Base-by-base conservation (phyloP, 2,888 invertebrate species). In the Synergus laeviventris region DNA sequence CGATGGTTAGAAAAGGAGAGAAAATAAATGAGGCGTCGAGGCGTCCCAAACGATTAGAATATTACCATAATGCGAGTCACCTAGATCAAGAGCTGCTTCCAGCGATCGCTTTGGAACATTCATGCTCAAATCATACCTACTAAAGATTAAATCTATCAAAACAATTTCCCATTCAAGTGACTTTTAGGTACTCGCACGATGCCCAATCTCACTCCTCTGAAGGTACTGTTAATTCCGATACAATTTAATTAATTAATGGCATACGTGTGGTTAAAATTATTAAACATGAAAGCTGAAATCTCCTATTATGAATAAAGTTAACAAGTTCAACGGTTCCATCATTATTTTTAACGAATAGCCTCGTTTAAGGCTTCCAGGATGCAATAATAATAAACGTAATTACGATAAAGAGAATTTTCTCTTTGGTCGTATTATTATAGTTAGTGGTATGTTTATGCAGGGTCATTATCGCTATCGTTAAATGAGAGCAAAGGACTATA, bases 41-140 rank as follows among this genome's bases (percentile, higher is more conserved):
- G 86, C 88, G 88, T 89, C 89, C 81, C 81, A 81, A 84, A 86
- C 87, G 88, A 89, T 89, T 89, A 89, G 84, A 86, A 85, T 80
- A 88, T 86, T 86, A 83, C 79, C 87, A 85, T 87, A 86, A 87
- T 84, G 80, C 82, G 73, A 76, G 82, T 76, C 80, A 78, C 80
- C 79, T 81, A 79, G 76, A 84, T 81, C 79, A 76, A 75, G 80
- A 79, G 76, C 76, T 66, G 73, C 74, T 74, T 42, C 31, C 9
- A 49, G 24, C 59, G 31, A 39, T 31, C 45, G 7, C 49, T 36
- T 31, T 42, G n/a, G 73, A 74, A 66, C 64, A 73, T 76, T 38
- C 76, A 74, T 64, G 56, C 73, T 36, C 73, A 64, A 64, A 38
- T 60, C n/a, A 1, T 3, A 74, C n/a, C 1, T 3, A 74, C 45